phyloP scores from a whole-genome alignment of 2,888 invertebrate species.

The Rhagophthalmus giganteus region DNA sequence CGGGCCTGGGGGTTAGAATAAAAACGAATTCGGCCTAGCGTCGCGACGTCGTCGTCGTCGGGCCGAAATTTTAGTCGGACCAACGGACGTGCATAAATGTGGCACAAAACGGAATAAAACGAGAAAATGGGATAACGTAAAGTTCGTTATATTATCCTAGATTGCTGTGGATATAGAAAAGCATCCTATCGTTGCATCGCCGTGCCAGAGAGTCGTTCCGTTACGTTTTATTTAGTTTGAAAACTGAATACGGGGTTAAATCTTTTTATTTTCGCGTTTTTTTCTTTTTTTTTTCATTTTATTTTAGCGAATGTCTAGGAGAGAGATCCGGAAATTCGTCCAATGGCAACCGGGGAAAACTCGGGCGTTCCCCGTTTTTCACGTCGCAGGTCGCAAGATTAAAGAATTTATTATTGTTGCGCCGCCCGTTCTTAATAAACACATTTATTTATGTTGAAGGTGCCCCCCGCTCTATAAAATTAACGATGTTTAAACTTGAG shows the following conservation, averaged over 20 bases:
- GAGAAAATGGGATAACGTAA: conserved; percentile 1
- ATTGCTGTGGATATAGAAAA: conserved; percentile 12
- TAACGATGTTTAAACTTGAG: conserved; percentile 8
- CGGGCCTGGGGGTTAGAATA: not conserved
- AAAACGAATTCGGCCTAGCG: not conserved
- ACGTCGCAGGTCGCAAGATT: conserved; percentile 5
- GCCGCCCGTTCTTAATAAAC: conserved; percentile 7
- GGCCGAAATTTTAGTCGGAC: not conserved
- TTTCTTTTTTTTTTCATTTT: conserved; percentile 1
- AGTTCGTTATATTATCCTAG: conserved; percentile 18
- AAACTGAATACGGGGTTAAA: conserved; percentile 8
- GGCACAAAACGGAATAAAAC: not conserved
- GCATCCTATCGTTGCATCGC: conserved; percentile 13
- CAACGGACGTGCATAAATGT: too few relatives aligned
- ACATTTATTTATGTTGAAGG: conserved; percentile 10
- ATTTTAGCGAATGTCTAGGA: too few relatives aligned
- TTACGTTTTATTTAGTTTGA: conserved; percentile 8
- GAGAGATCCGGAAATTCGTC: too few relatives aligned
- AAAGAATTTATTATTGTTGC: conserved; percentile 7
- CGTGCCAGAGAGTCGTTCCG: conserved; percentile 5
- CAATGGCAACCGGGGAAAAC: too few relatives aligned
- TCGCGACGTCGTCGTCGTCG: not conserved
- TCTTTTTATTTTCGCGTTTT: not conserved
- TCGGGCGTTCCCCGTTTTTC: too few relatives aligned
- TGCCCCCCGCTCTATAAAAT: conserved; percentile 11